Conservation (phyloP, 37 sponge, comb jelly and placozoan species). For the Haliclona indistincta region DNA sequence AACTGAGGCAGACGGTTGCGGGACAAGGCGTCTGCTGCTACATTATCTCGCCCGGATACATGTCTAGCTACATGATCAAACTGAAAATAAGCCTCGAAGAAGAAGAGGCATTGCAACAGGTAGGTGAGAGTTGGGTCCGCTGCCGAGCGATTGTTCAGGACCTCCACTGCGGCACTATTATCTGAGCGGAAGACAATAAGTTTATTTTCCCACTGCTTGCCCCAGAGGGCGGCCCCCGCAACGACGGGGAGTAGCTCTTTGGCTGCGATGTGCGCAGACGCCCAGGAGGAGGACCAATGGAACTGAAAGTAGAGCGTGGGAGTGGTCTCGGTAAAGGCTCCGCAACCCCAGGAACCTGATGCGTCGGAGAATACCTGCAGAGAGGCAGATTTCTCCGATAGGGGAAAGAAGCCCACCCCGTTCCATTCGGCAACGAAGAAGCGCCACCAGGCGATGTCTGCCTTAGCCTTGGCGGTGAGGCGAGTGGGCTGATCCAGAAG, state of each 20-base stretch:
- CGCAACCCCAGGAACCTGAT: not conserved
- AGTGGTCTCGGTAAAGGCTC: not conserved
- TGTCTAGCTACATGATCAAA: constrained; percentile 23
- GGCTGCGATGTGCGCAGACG: not conserved
- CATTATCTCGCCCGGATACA: constrained; percentile 42
- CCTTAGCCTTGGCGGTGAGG: not conserved
- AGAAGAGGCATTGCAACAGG: too few species aligned
- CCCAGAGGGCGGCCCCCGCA: constrained; percentile 24
- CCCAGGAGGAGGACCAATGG: not conserved
- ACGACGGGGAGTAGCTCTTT: not conserved
- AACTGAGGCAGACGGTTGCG: too few species aligned
- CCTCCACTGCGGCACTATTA: constrained; percentile 29
- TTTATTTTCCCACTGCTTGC: not conserved
- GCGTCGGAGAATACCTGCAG: not conserved
- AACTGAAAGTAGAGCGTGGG: not conserved
- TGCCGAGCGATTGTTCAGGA: too few species aligned
- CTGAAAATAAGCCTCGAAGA: constrained; percentile 13
- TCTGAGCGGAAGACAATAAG: constrained; percentile 58
- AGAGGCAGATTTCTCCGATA: not conserved
- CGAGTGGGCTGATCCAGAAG: not conserved
- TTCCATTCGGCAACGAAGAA: not conserved
- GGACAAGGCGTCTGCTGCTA: constrained; percentile 47
- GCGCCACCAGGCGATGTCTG: not conserved
- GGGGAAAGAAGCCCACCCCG: not conserved
- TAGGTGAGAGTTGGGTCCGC: too few species aligned